A percentile compares a stretch with the other conserved stretches of the same genome.
Conservation (phyloP, 2,113 vertebrate genomes). For the Rostratula benghalensis region DNA sequence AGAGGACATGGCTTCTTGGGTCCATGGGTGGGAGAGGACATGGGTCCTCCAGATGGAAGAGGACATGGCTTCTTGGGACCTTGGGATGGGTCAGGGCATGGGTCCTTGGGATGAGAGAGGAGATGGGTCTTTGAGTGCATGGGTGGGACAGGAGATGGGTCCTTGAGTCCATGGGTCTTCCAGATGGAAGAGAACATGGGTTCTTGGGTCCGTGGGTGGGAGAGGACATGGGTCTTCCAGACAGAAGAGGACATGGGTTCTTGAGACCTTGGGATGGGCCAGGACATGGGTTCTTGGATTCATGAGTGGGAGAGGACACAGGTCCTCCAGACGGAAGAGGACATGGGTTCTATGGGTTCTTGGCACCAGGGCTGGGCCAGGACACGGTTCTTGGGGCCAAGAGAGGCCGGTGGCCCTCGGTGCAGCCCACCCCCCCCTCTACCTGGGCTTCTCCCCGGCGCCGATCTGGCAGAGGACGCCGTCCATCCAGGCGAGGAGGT, state of each 20-base stretch:
- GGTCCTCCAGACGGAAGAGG: too few species aligned
- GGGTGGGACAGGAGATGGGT: background rate
- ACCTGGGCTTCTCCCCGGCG: slow-evolving; percentile 92
- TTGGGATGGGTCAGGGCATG: too few species aligned
- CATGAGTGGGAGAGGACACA: too few species aligned
- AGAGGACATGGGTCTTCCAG: too few species aligned
- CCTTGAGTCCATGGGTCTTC: background rate
- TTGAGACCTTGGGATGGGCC: too few species aligned
- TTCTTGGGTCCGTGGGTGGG: too few species aligned
- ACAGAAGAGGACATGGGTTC: too few species aligned
- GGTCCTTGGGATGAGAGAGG: background rate
- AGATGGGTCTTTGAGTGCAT: too few species aligned
- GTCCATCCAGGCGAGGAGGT: slow-evolving; percentile 94
- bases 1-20: fast-evolving
- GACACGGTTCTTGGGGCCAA: fast-evolving
- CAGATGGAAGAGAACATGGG: too few species aligned
- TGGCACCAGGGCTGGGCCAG: background rate
- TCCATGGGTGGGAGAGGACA: too few species aligned
- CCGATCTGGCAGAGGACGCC: slow-evolving; percentile 89
- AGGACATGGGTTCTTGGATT: background rate
- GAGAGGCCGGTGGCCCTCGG: fast-evolving
- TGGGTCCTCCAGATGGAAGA: too few species aligned
- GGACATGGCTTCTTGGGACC: too few species aligned
- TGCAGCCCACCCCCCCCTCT: background rate
- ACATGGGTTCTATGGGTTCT: background rate